Percentiles rank a stretch among this genome's conserved stretches.
phyloP scores from a whole-genome alignment of 2,113 vertebrate genomes.

The Collichthys lucidus region DNA sequence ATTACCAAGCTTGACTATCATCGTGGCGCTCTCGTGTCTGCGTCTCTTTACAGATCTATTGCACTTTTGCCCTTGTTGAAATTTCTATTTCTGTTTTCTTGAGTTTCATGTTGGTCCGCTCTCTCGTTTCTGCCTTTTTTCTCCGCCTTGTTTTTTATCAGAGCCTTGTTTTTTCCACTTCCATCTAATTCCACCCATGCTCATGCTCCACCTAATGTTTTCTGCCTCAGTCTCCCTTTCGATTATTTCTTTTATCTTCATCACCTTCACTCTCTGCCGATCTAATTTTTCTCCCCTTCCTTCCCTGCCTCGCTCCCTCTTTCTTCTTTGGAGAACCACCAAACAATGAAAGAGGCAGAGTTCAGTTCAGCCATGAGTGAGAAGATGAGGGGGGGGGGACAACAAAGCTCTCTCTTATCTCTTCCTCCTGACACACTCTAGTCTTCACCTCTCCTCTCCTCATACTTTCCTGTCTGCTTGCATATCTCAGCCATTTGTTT shows the following conservation, averaged over 20 bases:
- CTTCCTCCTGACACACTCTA: neutral
- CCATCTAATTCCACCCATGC: constrained; percentile 18
- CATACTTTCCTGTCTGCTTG: neutral
- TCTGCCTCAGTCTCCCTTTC: neutral
- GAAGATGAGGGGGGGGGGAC: neutral
- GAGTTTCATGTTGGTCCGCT: neutral
- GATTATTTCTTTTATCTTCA: constrained; percentile 23
- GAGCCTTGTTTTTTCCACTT: constrained; percentile 11
- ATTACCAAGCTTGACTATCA: neutral
- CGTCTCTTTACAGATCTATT: constrained; percentile 4
- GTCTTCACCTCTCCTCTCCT: constrained; percentile 8
- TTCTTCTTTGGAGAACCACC: constrained; percentile 4
- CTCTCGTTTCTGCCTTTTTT: neutral
- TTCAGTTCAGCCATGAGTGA: constrained; percentile 21
- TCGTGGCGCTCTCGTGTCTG: neutral
- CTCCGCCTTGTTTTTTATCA: constrained; percentile 16
- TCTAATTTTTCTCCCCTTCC: neutral
- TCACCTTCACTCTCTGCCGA: neutral
- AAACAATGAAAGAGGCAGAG: constrained; percentile 13
- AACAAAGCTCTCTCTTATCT: constrained; percentile 25
- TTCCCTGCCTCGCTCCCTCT: neutral
- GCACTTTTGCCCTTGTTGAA: neutral
- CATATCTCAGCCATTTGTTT: neutral
- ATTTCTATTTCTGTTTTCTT: neutral
- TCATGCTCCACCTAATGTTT: constrained; percentile 3